Evolutionary conservation across 2,113 vertebrate genomes (phyloP), one percentile per base, ranked within the genome.

Genomic region (Callopanchax toddi): DNA sequence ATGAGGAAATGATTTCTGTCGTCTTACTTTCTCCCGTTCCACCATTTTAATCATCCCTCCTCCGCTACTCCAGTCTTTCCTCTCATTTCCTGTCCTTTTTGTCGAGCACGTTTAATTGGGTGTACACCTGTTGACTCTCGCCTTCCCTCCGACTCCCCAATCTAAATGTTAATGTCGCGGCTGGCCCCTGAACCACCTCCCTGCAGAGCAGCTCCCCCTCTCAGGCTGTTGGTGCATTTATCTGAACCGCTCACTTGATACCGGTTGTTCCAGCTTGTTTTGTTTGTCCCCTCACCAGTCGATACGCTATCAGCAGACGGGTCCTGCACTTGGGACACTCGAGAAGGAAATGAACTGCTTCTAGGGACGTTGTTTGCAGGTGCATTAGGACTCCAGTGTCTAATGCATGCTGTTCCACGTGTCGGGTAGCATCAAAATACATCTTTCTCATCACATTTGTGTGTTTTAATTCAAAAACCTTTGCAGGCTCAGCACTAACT

Each of bases 141-240:
- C 65, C 65, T 44, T n/a, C 49, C 34, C 37, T 54, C 61, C 12
- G 54, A 21, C 59, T 56, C 72, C 16, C 65, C 79, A 89, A 86
- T 91, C 79, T 86, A 87, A 90, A 88, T 89, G 84, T 89, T 81
- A 90, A 90, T 91, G 77, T 65, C 60, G 45, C 51, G 45, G 48
- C 66, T 68, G 65, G 16, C 58, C 67, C 37, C 34, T 29, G 6
- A 48, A 23, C 54, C 50, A 0, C 37, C 43, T 46, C 54, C 12
- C 68, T 4, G 43, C 43, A 8, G 64, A 45, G 62, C 36, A 36
- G 23, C n/a, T n/a, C n/a, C n/a, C 3, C 26, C 17, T 42, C 25
- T 65, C 70, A 22, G 58, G 32, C 25, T 1, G 29, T 68, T 55
- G 37, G 40, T 32, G 55, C 57, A 60, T 76, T 65, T 72, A n/a